Evolutionary conservation across 2,888 invertebrate species (phyloP).

Genomic region (Drepana falcataria): DNA sequence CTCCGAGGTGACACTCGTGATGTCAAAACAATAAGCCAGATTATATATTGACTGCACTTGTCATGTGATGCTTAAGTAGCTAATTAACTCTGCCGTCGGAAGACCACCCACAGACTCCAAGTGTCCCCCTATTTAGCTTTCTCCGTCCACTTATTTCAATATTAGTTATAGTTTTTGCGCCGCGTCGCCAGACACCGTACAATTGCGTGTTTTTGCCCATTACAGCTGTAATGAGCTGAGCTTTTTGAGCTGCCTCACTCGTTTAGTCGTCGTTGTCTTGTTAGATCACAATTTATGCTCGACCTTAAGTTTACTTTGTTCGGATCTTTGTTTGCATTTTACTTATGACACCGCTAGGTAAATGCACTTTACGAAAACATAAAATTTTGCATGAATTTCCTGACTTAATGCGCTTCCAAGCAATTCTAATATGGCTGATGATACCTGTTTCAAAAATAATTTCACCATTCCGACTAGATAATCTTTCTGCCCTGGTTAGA

Average conservation of each 20-base stretch:
- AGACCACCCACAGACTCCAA: conserved; percentile 1
- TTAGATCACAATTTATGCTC: neutral
- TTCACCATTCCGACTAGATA: too few species aligned
- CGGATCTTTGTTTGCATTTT: neutral
- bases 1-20: too few species aligned
- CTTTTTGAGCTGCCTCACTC: neutral
- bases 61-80: too few species aligned
- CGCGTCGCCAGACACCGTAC: neutral
- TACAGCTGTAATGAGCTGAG: neutral
- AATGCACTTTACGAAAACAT: neutral
- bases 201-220: neutral
- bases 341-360: neutral
- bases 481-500: too few species aligned
- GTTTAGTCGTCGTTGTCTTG: neutral
- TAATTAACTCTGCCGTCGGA: too few species aligned
- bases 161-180: conserved; percentile 3
- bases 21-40: too few species aligned
- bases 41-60: too few species aligned
- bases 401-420: too few species aligned
- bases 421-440: too few species aligned
- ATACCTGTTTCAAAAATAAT: too few species aligned
- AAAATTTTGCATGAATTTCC: too few species aligned
- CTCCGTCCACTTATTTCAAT: conserved; percentile 4
- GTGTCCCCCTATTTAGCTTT: neutral
- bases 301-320: neutral